Percentiles rank a stretch among this genome's conserved stretches.
These are phyloP conservation scores for Himalopsyche japonica DNA, from an alignment of 2,888 invertebrate genomes.

Conservation along the genomic window DNA sequence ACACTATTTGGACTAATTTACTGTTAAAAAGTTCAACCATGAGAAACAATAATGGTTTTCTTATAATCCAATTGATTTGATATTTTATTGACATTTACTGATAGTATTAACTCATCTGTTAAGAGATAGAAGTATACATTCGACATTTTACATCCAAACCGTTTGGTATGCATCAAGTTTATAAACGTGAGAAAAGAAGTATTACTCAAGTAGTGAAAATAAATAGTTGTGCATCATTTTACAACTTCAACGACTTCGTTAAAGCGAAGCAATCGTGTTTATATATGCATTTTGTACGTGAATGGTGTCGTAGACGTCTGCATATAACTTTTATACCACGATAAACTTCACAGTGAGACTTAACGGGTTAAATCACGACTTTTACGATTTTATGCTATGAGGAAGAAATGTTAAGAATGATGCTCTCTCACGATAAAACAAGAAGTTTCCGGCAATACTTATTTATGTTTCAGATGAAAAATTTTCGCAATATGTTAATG, in stretches of 20 bases:
- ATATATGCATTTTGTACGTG: neutral
- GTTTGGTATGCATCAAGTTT: neutral
- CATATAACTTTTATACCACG: neutral
- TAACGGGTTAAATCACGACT: neutral
- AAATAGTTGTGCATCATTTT: neutral
- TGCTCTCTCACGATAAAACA: neutral
- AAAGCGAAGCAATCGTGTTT: neutral
- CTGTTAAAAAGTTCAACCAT: no score
- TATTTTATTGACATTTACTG: no score
- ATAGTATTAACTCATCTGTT: no score
- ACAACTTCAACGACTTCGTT: neutral
- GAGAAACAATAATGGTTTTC: no score
- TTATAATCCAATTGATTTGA: no score
- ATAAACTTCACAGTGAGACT: neutral
- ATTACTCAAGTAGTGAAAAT: neutral
- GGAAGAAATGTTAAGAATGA: neutral
- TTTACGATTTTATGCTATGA: neutral
- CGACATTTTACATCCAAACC: no score
- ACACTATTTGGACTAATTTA: no score
- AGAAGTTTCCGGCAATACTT: neutral
- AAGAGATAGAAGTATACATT: no score
- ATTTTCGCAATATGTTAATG: no score
- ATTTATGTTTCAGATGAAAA: neutral
- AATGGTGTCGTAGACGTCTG: neutral
- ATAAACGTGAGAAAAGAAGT: neutral